phyloP scores from a whole-genome alignment of 2,888 invertebrate species.

The Oxycera nigricornis region DNA sequence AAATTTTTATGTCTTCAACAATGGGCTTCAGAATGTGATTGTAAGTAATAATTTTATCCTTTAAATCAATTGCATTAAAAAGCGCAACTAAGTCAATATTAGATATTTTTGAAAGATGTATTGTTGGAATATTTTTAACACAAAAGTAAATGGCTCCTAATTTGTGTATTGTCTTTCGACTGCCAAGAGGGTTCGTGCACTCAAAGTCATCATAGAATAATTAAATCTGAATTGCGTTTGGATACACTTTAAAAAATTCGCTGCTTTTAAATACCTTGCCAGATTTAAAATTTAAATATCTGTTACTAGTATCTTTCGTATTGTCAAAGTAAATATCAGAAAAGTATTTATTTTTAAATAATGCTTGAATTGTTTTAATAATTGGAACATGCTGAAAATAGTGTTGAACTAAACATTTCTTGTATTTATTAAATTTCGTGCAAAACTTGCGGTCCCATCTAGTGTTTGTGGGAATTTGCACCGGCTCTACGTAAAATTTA shows the following conservation, averaged over 20 bases:
- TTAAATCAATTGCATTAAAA: slow-evolving; percentile 42
- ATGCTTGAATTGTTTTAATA: slow-evolving; percentile 28
- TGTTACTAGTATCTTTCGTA: slow-evolving; percentile 2
- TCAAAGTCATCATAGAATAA: slow-evolving; percentile 47
- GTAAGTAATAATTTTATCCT: not conserved
- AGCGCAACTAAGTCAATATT: slow-evolving; percentile 41
- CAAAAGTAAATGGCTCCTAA: slow-evolving; percentile 44
- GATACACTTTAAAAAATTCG: slow-evolving; percentile 13
- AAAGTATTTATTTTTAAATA: slow-evolving; percentile 30
- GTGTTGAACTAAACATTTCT: slow-evolving; percentile 35
- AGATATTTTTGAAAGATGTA: slow-evolving; percentile 39
- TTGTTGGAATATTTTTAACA: slow-evolving; percentile 39
- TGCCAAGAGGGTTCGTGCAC: slow-evolving; percentile 43
- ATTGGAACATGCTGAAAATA: slow-evolving; percentile 36
- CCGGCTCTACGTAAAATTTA: slow-evolving; percentile 18
- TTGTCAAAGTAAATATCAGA: not conserved
- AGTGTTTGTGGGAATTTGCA: slow-evolving; percentile 28
- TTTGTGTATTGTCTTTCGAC: slow-evolving; percentile 44
- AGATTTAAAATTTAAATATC: not conserved
- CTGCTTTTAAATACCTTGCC: slow-evolving; percentile 14
- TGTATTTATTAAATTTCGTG: slow-evolving; percentile 26
- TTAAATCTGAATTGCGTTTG: slow-evolving; percentile 36
- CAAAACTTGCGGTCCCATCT: slow-evolving; percentile 40
- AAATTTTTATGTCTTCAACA: slow-evolving; percentile 35
- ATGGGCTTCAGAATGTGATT: slow-evolving; percentile 37